Evolutionary conservation across 2,113 vertebrate species (phyloP).

Genomic region (Chinchilla lanigera): DNA sequence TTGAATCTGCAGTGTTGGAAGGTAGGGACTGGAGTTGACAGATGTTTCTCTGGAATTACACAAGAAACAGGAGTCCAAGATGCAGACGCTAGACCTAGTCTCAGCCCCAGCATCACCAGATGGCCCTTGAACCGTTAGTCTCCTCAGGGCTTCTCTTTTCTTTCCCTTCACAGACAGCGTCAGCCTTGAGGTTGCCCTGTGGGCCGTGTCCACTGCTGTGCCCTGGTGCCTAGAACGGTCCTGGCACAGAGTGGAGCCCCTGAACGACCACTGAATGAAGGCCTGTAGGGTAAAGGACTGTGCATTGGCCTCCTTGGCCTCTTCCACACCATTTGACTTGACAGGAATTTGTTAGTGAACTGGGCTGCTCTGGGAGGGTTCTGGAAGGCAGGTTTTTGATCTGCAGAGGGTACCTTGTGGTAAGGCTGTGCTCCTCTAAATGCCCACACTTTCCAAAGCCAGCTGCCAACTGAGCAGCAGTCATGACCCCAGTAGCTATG

Average conservation of each 20-base stretch:
- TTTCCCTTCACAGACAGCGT: background rate
- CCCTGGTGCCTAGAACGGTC: background rate
- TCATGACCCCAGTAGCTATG: background rate
- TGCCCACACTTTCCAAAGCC: background rate
- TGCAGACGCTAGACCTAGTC: background rate
- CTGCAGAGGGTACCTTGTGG: background rate
- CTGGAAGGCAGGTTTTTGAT: background rate
- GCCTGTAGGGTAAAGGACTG: accelerated
- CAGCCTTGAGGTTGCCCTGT: background rate
- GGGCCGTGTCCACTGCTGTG: accelerated
- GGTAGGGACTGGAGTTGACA: background rate
- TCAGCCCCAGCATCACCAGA: background rate
- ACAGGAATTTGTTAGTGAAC: background rate
- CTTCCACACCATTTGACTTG: background rate
- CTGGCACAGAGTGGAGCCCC: background rate
- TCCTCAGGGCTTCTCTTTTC: background rate
- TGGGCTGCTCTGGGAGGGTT: background rate
- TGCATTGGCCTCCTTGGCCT: background rate
- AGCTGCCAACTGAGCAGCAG: background rate
- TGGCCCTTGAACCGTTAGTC: accelerated
- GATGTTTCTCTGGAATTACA: background rate
- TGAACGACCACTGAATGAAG: background rate
- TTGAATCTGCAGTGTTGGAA: background rate
- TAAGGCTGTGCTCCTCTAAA: background rate
- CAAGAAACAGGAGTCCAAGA: background rate